Evolutionary conservation across 2,888 invertebrate species (phyloP), one percentile per base, ranked within the genome.

Genomic region (Bibio marci): DNA sequence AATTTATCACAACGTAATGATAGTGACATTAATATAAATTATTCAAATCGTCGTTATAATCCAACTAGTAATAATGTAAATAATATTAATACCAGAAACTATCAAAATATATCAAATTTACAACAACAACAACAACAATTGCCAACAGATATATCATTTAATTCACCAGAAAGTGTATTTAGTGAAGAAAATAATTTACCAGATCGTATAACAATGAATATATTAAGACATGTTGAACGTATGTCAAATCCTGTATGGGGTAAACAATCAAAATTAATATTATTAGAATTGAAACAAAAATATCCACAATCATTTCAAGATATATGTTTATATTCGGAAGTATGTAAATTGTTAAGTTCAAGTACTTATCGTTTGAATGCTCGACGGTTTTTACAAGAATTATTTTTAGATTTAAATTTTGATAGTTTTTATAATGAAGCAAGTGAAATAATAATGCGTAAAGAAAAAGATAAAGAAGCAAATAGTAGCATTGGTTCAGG

Each of bases 261-360:
- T 46, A 80, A 80, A 48, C 76, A 81, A 55, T 80, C 87, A 30
- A 85, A 85, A 49, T 80, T 86, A 53, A 76, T 79, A 14, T 65
- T 94, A 45, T 67, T 92, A 13, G 71, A 76, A 43, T 60, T 78
- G 41, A 80, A 80, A 51, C 82, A 82, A 52, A 71, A 72, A 28
- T 70, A 79, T 58, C 76, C 81, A 3, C 69, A 73, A 26, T 65
- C 73, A 44, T 82, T 82, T 62, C 75, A 85, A 62, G 87, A 88
- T 55, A 67, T 85, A 42, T 95, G 95, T 60, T 70, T 94, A 14
- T 95, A 90, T 64, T 91, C 90, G 1, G 94, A 95, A 59, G 79
- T 91, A 12, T 80, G 85, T 56, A 75, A 74, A 44, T 67, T 85
- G 41, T 65, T 94, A 40, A 75, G 82, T 1, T 71, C 74, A 39